Evolutionary conservation across 1,140 invertebrate species (phyloP), one percentile per base, ranked within the genome.

Genomic region (Drosophila lacteicornis): DNA sequence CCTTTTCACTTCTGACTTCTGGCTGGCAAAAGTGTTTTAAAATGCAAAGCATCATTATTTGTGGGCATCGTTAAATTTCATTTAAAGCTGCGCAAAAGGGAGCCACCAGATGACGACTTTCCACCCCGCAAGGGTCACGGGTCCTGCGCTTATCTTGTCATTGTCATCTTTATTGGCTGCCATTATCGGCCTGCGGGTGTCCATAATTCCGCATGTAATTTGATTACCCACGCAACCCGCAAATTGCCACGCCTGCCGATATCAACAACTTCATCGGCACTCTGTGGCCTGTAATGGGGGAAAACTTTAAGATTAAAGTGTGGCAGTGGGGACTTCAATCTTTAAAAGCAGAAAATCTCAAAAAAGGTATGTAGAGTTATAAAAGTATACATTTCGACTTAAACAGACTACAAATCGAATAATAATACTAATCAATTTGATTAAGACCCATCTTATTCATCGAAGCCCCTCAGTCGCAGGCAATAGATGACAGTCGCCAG

Each of bases 41-140:
- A 88, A 88, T 88, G 85, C 79, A 88, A 88, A 88, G 79, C 88
- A 79, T 78, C 81, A 74, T 88, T 90, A 88, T 88, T 88, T 88
- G 84, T 90, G 85, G 66, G 75, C 71, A 88, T 90, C 85, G 85
- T 90, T 88, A 88, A 88, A 88, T 84, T 88, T 88, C 80, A 88
- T 84, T 88, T 84, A 88, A 88, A 88, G 78, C 83, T 73, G 36
- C 61, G 25, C 40, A 9, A 42, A 22, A 17, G 2, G 36, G 36
- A 30, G 17, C 45, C 38, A 17, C 13, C 62, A 61, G 56, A 60
- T 71, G 74, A 82, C 56, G 70, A 56, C 49, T 75, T 17, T 57
- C 30, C 43, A 30, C 50, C 33, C 47, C 56, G 11, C 58, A 43
- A 49, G 67, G 74, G 50, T 74, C 76, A 69, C 53, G 66, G 69